Evolutionary conservation across 2,888 invertebrate genomes (phyloP).

Genomic region (Parnassius mnemosyne): DNA sequence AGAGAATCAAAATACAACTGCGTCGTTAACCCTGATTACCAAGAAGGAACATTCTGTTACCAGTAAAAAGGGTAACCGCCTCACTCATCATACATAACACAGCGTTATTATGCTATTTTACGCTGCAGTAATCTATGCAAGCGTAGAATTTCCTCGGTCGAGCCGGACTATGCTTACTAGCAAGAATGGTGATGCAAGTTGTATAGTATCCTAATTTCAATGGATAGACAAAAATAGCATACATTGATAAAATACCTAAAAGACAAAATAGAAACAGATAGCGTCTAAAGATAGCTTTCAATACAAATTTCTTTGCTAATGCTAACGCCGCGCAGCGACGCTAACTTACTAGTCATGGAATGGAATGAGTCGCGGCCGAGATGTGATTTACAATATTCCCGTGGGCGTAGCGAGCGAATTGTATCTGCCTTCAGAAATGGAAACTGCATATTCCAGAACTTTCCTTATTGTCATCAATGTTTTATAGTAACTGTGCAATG

Average conservation of each 20-base stretch:
- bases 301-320: constrained; percentile 10
- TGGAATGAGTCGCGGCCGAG: constrained; percentile 46
- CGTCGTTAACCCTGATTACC: no score
- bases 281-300: constrained; percentile 18
- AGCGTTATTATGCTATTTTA: no score
- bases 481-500: constrained; percentile 8
- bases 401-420: constrained; percentile 57
- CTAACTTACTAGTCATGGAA: constrained; percentile 47
- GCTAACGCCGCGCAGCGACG: constrained; percentile 18
- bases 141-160: no score
- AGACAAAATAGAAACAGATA: constrained; percentile 18
- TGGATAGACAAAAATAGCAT: no score
- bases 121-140: no score
- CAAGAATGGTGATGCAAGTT: no score
- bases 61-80: no score
- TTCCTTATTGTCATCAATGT: constrained; percentile 44
- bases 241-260: neutral
- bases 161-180: no score
- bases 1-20: no score
- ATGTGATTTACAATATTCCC: constrained; percentile 61
- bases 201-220: no score
- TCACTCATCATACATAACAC: no score
- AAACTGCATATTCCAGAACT: constrained; percentile 53
- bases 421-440: constrained; percentile 62
- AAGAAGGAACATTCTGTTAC: no score